Percentiles rank a stretch among this genome's conserved stretches.
These are phyloP conservation scores for Ceyx melanurus DNA, from an alignment of 2,113 vertebrate genomes.

Conservation along the genomic window DNA sequence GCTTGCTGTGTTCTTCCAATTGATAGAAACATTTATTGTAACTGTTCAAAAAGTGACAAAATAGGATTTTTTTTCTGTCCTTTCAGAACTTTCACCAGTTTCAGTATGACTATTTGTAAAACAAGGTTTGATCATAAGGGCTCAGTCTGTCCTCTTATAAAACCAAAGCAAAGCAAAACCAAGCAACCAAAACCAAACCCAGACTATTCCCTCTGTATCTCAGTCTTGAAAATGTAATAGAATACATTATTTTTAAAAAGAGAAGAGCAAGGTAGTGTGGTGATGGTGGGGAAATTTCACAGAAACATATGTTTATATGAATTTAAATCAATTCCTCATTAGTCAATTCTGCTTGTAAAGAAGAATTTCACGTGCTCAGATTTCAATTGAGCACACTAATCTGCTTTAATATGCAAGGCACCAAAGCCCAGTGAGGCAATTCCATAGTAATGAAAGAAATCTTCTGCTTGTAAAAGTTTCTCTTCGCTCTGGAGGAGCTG, in stretches of 20 bases:
- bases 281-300: not conserved
- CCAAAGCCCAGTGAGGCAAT: not conserved
- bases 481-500: not conserved
- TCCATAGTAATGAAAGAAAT: not conserved
- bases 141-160: not conserved
- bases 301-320: not conserved
- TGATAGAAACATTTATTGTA: not conserved
- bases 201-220: not conserved
- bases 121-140: not conserved
- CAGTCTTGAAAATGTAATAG: not conserved
- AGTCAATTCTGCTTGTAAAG: not conserved
- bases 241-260: not conserved
- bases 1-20: not conserved
- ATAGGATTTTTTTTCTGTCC: not conserved
- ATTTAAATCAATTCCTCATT: not conserved
- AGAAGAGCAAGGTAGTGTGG: not conserved
- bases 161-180: rapidly evolving
- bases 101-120: not conserved
- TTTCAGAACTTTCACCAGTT: not conserved
- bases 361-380: not conserved
- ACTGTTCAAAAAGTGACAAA: not conserved
- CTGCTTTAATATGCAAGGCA: not conserved
- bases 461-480: not conserved
- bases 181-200: not conserved
- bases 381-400: not conserved